phyloP scores from a whole-genome alignment of 2,888 invertebrate species.

The Seladonia tumulorum region DNA sequence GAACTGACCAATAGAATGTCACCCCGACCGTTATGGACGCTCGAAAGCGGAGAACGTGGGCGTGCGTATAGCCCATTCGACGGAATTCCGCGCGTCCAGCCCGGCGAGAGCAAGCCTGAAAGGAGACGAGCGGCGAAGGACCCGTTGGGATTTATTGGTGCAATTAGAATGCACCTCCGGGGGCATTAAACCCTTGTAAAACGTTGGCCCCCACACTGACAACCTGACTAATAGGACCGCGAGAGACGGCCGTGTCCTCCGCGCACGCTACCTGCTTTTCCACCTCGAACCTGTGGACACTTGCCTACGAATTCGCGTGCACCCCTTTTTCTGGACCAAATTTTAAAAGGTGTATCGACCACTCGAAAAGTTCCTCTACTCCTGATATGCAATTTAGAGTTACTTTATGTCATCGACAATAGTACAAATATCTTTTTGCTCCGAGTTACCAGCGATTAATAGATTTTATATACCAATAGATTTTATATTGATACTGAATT shows the following conservation, averaged over 20 bases:
- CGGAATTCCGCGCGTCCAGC: conserved; percentile 7
- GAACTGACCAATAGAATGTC: not conserved
- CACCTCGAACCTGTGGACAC: conserved; percentile 14
- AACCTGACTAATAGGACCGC: conserved; percentile 78
- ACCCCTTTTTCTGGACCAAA: not conserved
- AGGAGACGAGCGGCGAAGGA: conserved; percentile 56
- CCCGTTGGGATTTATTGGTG: conserved; percentile 82
- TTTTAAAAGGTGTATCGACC: not conserved
- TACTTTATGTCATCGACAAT: too few species aligned
- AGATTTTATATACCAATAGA: too few species aligned
- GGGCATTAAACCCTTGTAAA: conserved; percentile 83
- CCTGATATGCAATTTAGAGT: too few species aligned
- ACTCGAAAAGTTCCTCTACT: too few species aligned
- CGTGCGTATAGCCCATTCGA: conserved; percentile 39
- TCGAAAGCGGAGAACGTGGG: conserved; percentile 32
- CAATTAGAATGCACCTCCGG: conserved; percentile 83
- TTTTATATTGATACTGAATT: too few species aligned
- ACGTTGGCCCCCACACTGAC: conserved; percentile 79
- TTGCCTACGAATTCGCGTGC: conserved; percentile 23
- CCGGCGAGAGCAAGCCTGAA: conserved; percentile 21
- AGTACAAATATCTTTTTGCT: too few species aligned
- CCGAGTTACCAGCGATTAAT: too few species aligned
- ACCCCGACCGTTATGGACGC: conserved; percentile 5
- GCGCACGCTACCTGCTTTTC: conserved; percentile 73
- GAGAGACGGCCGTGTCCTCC: conserved; percentile 57